Evolutionary conservation across 2,888 invertebrate genomes (phyloP), one percentile per base, ranked within the genome.

Genomic region (Iselma pallidipennis): DNA sequence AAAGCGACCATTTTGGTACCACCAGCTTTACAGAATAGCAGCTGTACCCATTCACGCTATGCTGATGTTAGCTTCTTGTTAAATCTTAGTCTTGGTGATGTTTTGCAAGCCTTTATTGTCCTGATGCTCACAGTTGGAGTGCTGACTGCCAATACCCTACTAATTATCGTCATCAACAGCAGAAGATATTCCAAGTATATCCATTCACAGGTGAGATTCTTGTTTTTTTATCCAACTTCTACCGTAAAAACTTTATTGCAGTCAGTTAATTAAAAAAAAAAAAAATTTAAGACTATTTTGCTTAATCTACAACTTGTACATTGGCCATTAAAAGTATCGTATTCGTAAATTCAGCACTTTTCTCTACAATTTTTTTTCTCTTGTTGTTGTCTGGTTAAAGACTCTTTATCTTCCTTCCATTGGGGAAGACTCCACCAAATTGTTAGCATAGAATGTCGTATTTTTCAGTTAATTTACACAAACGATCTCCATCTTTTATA

Each of bases 151-250:
- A 94, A 94, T 78, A 84, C 91, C 51, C 83, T 93, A 63, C 87
- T 94, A 26, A 92, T 94, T 69, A 87, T 92, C 72, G 93, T 94
- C 52, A 87, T 94, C 75, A 94, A 94, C 81, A 93, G 91, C 80
- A 85, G 92, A 55, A 85, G 91, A 66, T 93, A 92, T 80, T 88
- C 91, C 74, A 91, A 92, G 76, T 93, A 92, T 77, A 93, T 94
- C 73, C 93, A 93, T 78, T 91, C 92, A 73, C 94, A 94, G 91
- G 94, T 93, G 81, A 81, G 73, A 12, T 48, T 54, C 21, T 4
- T 54, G 6, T 52, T 49, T 10, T 19, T 49, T 37, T 4, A 2
- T 37, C 4, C n/a, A 37, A 16, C 16, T 37, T 37, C 42, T 16
- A 3, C 16, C 6, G 3, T 16, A 37, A 37, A 37, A n/a, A 2